Evolutionary conservation across 2,113 vertebrate species (phyloP).

Genomic region (Junco hyemalis): DNA sequence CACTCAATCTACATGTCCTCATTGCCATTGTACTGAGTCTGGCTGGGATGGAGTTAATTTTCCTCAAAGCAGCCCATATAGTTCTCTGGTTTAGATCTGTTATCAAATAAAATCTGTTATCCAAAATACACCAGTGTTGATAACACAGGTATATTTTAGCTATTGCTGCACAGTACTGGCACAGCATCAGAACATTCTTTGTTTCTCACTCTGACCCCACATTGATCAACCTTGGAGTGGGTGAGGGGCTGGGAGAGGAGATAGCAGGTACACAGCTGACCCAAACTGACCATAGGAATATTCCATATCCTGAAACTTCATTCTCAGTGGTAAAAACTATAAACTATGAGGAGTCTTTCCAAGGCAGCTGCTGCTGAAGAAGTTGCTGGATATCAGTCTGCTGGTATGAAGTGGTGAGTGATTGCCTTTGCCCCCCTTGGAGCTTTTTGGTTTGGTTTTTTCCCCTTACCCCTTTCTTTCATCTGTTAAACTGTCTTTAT

Average conservation of each 20-base stretch:
- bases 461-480: not conserved
- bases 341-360: not conserved
- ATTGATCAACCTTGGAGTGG: not conserved
- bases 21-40: not conserved
- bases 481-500: not conserved
- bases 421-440: not conserved
- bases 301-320: not conserved
- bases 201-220: not conserved
- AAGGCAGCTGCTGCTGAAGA: not conserved
- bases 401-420: not conserved
- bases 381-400: not conserved
- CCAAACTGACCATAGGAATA: not conserved
- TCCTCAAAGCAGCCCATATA: not conserved
- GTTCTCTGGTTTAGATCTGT: not conserved
- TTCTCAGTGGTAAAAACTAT: not conserved
- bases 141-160: not conserved
- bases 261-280: not conserved
- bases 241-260: not conserved
- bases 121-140: not conserved
- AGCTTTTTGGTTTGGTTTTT: not conserved
- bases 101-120: not conserved
- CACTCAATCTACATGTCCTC: not conserved
- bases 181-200: not conserved
- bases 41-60: not conserved
- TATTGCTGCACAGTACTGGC: not conserved